These are phyloP conservation scores for Mionectes macconnelli DNA, from an alignment of 2,113 vertebrate species.

Conservation along the genomic window DNA sequence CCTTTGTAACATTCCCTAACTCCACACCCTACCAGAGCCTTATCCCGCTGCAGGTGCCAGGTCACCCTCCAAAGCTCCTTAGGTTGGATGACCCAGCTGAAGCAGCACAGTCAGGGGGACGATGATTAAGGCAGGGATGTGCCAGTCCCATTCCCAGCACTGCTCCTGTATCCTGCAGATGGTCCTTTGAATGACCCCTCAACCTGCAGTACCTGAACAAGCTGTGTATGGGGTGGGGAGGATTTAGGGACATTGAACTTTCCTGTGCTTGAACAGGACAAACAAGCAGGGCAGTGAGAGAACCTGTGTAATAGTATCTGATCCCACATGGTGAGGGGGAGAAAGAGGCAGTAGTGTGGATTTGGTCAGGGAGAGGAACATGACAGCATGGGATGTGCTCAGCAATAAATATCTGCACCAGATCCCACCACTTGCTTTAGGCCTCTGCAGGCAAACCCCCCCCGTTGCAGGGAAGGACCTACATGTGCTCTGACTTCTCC, in stretches of 20 bases:
- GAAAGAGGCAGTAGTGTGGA: neutral
- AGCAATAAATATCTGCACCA: neutral
- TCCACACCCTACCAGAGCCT: neutral
- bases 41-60: neutral
- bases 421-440: neutral
- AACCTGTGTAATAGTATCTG: neutral
- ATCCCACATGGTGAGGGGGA: neutral
- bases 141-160: neutral
- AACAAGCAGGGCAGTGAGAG: neutral
- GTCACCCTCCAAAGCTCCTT: neutral
- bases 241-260: neutral
- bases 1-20: neutral
- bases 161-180: neutral
- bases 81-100: neutral
- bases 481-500: conserved; percentile 91
- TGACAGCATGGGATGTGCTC: neutral
- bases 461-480: conserved; percentile 54
- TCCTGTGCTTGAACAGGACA: neutral
- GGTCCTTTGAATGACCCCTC: neutral
- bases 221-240: neutral
- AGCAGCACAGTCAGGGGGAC: neutral
- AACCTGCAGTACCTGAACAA: accelerated
- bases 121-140: neutral
- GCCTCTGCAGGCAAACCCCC: neutral
- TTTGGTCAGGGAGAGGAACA: neutral